These are phyloP conservation scores for Nyctibius grandis DNA, from an alignment of 2,797 vertebrate species.

Conservation along the genomic window DNA sequence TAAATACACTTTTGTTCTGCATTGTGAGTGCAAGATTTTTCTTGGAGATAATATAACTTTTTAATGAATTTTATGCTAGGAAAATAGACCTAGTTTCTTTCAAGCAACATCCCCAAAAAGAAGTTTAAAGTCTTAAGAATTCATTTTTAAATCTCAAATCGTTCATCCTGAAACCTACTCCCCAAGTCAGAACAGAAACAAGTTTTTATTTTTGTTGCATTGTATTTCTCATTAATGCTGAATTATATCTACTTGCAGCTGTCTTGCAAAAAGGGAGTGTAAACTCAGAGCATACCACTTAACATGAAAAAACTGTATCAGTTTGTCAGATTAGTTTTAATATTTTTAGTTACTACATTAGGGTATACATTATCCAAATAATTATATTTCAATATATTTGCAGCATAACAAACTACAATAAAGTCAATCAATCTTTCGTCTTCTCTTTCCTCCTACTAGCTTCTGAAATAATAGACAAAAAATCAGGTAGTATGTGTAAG, in stretches of 20 bases:
- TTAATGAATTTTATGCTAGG: not conserved
- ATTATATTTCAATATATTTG: not conserved
- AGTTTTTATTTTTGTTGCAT: not conserved
- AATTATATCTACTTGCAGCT: not conserved
- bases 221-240: not conserved
- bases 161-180: not conserved
- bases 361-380: not conserved
- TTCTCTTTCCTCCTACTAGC: not conserved
- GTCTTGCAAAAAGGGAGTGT: not conserved
- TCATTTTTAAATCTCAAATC: not conserved
- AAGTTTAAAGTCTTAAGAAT: not conserved
- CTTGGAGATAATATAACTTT: not conserved
- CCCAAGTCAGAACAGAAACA: not conserved
- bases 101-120: not conserved
- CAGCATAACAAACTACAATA: not conserved
- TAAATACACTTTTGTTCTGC: not conserved
- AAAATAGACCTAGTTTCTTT: not conserved
- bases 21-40: not conserved
- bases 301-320: not conserved
- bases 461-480: not conserved
- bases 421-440: not conserved
- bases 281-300: not conserved
- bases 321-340: not conserved
- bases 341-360: not conserved
- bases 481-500: not conserved